Evolutionary conservation across 2,888 invertebrate genomes (phyloP).

Genomic region (Arctia plantaginis): DNA sequence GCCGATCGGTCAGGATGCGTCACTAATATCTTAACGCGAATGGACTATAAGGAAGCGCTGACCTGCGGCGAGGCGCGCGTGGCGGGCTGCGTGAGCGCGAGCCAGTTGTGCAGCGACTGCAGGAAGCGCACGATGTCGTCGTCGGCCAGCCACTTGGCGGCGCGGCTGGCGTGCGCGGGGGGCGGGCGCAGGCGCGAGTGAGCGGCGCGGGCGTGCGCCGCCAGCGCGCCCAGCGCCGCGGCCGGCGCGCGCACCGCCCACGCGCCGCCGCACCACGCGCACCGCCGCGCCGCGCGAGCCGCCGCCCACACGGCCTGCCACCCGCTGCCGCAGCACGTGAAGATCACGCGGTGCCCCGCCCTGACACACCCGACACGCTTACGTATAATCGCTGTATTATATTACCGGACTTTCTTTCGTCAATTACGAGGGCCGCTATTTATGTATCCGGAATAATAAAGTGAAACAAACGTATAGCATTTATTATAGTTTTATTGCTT

Average conservation of each 20-base stretch:
- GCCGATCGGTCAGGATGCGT: no score
- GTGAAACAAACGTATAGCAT: no score
- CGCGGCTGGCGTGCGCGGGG: conserved; percentile 53
- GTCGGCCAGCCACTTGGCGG: conserved; percentile 92
- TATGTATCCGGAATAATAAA: no score
- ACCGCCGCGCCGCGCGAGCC: conserved; percentile 57
- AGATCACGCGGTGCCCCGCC: conserved; percentile 75
- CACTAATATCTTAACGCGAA: background rate
- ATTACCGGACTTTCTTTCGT: no score
- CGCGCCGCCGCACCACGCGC: conserved; percentile 54
- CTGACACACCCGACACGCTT: conserved; percentile 1
- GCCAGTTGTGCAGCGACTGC: conserved; percentile 88
- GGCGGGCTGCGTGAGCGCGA: conserved; percentile 48
- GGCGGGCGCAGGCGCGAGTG: conserved; percentile 32
- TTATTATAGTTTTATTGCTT: no score
- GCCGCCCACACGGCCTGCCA: conserved; percentile 59
- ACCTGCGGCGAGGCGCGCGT: conserved; percentile 45
- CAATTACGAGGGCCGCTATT: no score
- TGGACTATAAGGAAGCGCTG: no score
- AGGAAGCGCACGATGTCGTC: conserved; percentile 97
- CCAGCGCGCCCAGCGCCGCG: conserved; percentile 58
- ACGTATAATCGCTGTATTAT: no score
- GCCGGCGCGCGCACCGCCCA: conserved; percentile 63
- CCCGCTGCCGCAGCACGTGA: conserved; percentile 64
- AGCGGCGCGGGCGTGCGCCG: conserved; percentile 55